phyloP scores from a whole-genome alignment of 2,113 vertebrate genomes.

The Nesogale talazaci region DNA sequence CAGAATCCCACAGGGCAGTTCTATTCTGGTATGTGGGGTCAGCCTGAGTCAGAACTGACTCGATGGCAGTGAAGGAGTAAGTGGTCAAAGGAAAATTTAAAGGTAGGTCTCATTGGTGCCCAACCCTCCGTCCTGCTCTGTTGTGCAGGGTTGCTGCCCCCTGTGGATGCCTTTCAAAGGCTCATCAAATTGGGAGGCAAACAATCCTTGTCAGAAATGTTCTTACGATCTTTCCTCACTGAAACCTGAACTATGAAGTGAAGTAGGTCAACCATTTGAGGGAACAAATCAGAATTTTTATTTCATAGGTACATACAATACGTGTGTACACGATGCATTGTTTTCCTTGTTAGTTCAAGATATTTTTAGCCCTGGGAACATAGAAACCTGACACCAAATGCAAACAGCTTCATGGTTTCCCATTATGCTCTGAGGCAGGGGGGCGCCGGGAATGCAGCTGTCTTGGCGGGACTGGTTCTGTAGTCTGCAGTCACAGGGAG shows the following conservation, averaged over 20 bases:
- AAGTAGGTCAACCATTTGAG: slow-evolving; percentile 17
- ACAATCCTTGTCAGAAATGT: not conserved
- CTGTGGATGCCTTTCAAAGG: slow-evolving; percentile 9
- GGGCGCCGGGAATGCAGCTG: not conserved
- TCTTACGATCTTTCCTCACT: slow-evolving; percentile 30
- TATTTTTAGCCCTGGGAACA: not conserved
- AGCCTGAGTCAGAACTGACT: not conserved
- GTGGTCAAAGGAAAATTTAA: slow-evolving; percentile 17
- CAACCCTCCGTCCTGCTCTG: not conserved
- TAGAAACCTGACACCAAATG: not conserved
- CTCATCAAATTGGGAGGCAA: not conserved
- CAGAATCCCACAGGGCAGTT: too few species aligned
- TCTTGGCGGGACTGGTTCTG: not conserved
- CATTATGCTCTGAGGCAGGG: not conserved
- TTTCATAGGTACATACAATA: not conserved
- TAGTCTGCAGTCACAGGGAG: not conserved
- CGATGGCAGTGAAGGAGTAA: slow-evolving; percentile 13
- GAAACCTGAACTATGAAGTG: not conserved
- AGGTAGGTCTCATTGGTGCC: not conserved
- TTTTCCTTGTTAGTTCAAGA: slow-evolving; percentile 44
- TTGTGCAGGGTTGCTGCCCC: not conserved
- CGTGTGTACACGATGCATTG: not conserved
- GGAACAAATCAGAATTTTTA: not conserved
- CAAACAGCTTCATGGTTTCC: not conserved
- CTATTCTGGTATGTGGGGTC: too few species aligned